Base-by-base conservation (phyloP, 2,113 vertebrate genomes). In the Ptychochromis oligacanthus region DNA sequence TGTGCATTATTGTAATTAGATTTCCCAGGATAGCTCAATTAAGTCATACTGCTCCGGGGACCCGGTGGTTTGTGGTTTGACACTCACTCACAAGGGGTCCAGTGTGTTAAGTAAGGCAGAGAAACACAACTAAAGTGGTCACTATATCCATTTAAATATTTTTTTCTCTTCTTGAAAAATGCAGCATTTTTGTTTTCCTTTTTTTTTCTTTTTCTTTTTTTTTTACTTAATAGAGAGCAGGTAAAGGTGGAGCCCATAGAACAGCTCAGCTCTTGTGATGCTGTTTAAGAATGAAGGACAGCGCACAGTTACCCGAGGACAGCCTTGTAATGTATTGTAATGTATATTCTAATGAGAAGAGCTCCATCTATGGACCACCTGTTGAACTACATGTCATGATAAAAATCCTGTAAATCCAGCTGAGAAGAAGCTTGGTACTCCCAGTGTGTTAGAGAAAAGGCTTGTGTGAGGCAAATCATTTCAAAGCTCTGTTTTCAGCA, bases 311-410 rank as follows among this genome's bases (percentile, higher is more conserved):
- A 81, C 81, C 59, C 0, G 72, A 92, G 79, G 83, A 86, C 87
- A 85, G 80, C 82, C 77, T 78, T 86, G 79, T 88, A 89, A 90
- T 90, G 76, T 88, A 85, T 90, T 91, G 72, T 91, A 64, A 83
- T 93, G 87, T 86, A 94, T 94, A 95, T 95, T 96, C 93, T 95
- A 96, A 96, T 96, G 95, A 95, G 93, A 95, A 95, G 90, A 95
- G 96, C 96, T 94, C 95, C 95, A 95, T 95, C 96, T 96, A 95
- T 94, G 85, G 95, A 95, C 93, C 94, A 96, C 95, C 95, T 95
- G 93, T 96, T 96, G 93, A 95, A 96, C 93, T 95, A 93, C 96
- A 96, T 90, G n/a, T 88, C 60, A 81, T 82, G 34, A 77, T 83
- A 1, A 77, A 31, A 87, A 60, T 34, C 26, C 57, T 38, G 62